A percentile compares a stretch with the other conserved stretches of the same genome.
phyloP scores from a whole-genome alignment of 2,888 invertebrate genomes.

The Pseudococcus longispinus region DNA sequence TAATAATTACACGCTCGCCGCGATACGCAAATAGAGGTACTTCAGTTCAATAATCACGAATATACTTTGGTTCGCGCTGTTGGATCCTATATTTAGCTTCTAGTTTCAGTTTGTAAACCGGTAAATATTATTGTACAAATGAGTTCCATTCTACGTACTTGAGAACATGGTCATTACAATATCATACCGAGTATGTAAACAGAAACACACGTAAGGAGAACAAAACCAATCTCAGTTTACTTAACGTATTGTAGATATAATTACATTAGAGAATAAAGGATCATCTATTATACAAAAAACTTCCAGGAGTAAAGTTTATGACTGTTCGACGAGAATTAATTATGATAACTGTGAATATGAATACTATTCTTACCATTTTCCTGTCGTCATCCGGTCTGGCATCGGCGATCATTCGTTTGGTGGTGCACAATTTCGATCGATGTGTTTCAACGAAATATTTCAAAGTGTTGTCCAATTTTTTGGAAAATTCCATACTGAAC shows the following conservation, averaged over 20 bases:
- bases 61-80: not conserved
- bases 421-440: too few relatives aligned
- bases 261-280: not conserved
- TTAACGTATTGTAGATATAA: not conserved
- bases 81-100: not conserved
- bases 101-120: not conserved
- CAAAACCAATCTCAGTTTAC: not conserved
- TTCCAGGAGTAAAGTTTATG: not conserved
- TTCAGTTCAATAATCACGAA: conserved; percentile 24
- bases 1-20: not conserved
- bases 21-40: not conserved
- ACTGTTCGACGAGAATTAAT: too few relatives aligned
- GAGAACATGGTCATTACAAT: not conserved
- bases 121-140: not conserved
- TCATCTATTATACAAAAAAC: not conserved
- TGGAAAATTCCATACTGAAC: too few relatives aligned
- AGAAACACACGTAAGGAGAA: not conserved
- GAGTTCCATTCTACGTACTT: not conserved
- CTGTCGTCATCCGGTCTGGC: too few relatives aligned
- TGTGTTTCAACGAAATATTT: too few relatives aligned
- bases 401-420: too few relatives aligned
- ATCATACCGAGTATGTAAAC: not conserved
- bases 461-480: too few relatives aligned
- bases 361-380: too few relatives aligned
- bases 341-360: too few relatives aligned